These are phyloP conservation scores for Rhagoletis pomonella DNA, from an alignment of 1,140 invertebrate genomes.

Conservation along the genomic window DNA sequence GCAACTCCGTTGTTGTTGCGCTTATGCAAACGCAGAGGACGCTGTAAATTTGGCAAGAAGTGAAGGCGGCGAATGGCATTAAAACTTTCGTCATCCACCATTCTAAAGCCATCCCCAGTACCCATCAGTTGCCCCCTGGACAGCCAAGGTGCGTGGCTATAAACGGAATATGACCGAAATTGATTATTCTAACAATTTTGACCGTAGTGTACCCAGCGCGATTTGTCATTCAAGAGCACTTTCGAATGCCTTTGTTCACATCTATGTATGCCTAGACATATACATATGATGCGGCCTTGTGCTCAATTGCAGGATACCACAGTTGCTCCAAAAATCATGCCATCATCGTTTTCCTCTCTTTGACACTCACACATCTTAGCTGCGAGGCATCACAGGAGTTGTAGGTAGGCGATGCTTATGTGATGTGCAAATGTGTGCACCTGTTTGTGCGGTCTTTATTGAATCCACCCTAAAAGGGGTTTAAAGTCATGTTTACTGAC, in stretches of 20 bases:
- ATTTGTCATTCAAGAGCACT: conserved; percentile 25
- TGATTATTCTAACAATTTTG: conserved; percentile 46
- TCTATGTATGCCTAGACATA: no score
- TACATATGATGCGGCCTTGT: background rate
- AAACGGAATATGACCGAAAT: conserved; percentile 20
- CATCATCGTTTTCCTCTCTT: conserved; percentile 8
- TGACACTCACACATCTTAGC: background rate
- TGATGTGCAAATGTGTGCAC: conserved; percentile 11
- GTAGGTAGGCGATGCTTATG: background rate
- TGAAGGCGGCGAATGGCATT: no score
- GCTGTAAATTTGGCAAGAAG: background rate
- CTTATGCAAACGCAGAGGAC: background rate
- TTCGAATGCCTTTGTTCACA: no score
- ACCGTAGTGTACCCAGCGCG: background rate
- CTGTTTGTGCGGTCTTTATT: background rate
- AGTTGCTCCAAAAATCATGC: conserved; percentile 1
- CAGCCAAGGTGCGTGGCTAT: background rate
- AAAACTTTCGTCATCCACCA: background rate
- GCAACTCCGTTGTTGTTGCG: conserved; percentile 13
- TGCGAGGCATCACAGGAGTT: background rate
- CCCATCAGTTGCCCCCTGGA: background rate
- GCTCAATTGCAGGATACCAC: conserved; percentile 12
- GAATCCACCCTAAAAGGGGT: background rate
- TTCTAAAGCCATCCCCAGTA: background rate
- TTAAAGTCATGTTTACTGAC: conserved; percentile 13